Conservation (phyloP, 1,140 invertebrate species). For the Akabosia matsudoensis region DNA sequence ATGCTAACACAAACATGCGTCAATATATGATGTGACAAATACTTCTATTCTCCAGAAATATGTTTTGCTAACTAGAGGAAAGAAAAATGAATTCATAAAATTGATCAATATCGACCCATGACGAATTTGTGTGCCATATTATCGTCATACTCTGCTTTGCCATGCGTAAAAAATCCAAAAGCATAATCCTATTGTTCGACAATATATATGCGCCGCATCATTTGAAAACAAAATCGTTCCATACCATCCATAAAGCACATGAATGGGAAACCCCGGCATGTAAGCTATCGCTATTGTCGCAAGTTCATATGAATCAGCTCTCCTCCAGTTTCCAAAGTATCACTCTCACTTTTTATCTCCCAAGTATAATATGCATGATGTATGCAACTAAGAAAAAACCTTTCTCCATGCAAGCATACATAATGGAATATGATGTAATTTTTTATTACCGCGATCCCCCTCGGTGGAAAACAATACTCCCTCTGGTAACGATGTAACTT, state of each 20-base stretch:
- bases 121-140: neutral
- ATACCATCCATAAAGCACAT: neutral
- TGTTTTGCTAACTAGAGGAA: too few relatives aligned
- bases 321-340: too few relatives aligned
- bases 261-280: too few relatives aligned
- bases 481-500: slow-evolving; percentile 14
- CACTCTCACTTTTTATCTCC: too few relatives aligned
- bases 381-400: neutral
- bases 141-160: neutral
- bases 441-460: neutral
- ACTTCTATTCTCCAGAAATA: too few relatives aligned
- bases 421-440: neutral
- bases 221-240: neutral
- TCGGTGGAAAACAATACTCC: neutral
- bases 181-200: slow-evolving; percentile 15
- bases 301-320: too few relatives aligned
- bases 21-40: too few relatives aligned
- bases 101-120: neutral
- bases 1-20: too few relatives aligned
- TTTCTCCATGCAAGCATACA: slow-evolving; percentile 17
- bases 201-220: neutral
- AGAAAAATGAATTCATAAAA: neutral
- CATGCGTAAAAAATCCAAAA: slow-evolving; percentile 10
- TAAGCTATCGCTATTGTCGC: too few relatives aligned
- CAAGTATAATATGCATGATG: neutral